These are phyloP conservation scores for Seriola aureovittata DNA, from an alignment of 2,113 vertebrate species.

Conservation along the genomic window DNA sequence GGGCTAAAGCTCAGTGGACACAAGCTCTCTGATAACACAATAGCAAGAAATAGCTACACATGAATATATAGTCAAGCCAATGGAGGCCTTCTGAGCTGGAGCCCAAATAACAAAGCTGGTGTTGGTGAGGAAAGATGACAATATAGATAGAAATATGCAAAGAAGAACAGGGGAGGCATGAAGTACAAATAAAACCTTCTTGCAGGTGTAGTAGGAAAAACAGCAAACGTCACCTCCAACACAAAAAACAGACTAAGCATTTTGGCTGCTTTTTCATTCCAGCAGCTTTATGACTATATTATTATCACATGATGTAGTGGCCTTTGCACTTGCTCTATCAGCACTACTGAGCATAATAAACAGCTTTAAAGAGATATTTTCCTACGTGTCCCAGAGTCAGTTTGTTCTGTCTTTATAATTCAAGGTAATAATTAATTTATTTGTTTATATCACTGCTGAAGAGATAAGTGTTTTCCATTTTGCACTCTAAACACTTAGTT, in stretches of 20 bases:
- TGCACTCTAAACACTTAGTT: background rate
- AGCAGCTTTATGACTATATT: conserved; percentile 59
- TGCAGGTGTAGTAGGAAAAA: conserved; percentile 39
- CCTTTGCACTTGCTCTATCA: conserved; percentile 56
- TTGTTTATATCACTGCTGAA: background rate
- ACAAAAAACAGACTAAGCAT: conserved; percentile 57
- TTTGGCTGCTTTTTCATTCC: conserved; percentile 36
- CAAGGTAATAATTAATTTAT: background rate
- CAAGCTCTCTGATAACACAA: conserved; percentile 6
- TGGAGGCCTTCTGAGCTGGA: background rate
- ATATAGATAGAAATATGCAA: conserved; percentile 14
- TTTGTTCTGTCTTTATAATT: background rate
- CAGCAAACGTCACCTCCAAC: background rate
- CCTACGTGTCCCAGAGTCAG: background rate
- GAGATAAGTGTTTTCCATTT: background rate
- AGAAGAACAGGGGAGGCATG: background rate
- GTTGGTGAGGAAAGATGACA: background rate
- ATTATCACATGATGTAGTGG: conserved; percentile 56
- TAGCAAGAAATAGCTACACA: background rate
- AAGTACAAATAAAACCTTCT: conserved; percentile 10
- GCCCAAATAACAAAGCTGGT: background rate
- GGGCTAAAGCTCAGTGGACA: conserved; percentile 7
- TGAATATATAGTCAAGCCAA: background rate
- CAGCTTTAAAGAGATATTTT: conserved; percentile 31
- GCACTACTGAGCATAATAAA: conserved; percentile 58